Evolutionary conservation across 2,888 invertebrate genomes (phyloP).

Genomic region (Acrobasis consociella): DNA sequence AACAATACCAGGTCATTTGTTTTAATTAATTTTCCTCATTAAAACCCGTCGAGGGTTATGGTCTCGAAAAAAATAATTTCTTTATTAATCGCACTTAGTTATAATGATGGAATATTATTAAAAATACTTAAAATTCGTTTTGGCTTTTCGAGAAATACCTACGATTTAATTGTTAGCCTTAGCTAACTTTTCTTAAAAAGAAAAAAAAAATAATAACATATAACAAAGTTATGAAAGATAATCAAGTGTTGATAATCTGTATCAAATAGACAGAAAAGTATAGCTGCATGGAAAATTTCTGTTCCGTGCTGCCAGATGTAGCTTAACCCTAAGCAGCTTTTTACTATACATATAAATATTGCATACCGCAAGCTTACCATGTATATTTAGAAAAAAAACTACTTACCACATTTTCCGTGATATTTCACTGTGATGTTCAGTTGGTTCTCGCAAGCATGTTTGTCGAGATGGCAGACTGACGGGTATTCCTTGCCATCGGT

Average conservation of each 20-base stretch:
- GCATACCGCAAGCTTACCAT: no score
- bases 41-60: constrained; percentile 35
- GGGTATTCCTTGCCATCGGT: constrained; percentile 94
- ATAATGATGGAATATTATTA: constrained; percentile 16
- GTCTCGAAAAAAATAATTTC: constrained; percentile 22
- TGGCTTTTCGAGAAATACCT: background rate
- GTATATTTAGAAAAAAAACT: background rate
- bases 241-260: background rate
- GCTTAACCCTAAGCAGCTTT: no score
- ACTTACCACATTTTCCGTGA: constrained; percentile 93
- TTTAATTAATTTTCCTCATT: constrained; percentile 54
- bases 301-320: no score
- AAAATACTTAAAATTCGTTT: background rate
- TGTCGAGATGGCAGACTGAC: constrained; percentile 93
- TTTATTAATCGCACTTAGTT: constrained; percentile 13
- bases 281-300: no score
- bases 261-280: no score
- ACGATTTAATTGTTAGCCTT: background rate
- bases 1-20: constrained; percentile 57
- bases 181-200: no score
- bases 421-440: constrained; percentile 90
- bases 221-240: background rate
- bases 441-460: constrained; percentile 89
- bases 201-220: background rate
- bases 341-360: no score